A percentile compares a stretch with the other conserved stretches of the same genome.
These are phyloP conservation scores for Papilio glaucus DNA, from an alignment of 1,140 invertebrate species.

Conservation along the genomic window DNA sequence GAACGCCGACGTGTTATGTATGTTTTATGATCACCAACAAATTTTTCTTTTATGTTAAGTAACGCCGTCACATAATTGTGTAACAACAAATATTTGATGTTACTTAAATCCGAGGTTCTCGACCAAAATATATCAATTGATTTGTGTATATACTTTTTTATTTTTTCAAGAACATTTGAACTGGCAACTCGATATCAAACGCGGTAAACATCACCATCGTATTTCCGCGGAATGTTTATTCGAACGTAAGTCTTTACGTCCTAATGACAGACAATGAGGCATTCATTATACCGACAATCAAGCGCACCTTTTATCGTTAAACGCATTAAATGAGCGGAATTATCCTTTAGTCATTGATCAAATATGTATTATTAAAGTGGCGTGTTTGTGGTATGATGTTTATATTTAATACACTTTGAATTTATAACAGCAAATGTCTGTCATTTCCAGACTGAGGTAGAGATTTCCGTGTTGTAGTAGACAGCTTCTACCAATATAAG, in stretches of 20 bases:
- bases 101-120: constrained; percentile 10
- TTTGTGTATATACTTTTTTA: background rate
- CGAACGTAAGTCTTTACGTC: constrained; percentile 64
- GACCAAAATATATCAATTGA: background rate
- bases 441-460: background rate
- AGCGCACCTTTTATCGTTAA: constrained; percentile 47
- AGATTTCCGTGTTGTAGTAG: background rate
- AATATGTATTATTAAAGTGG: constrained; percentile 39
- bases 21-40: background rate
- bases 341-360: constrained; percentile 41
- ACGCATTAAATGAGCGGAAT: constrained; percentile 43
- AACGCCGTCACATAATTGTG: constrained; percentile 6
- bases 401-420: constrained; percentile 42
- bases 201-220: constrained; percentile 48
- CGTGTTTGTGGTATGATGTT: constrained; percentile 45
- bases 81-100: constrained; percentile 14
- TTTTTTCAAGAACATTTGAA: background rate
- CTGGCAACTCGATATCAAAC: constrained; percentile 54
- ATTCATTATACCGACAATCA: constrained; percentile 55
- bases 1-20: background rate
- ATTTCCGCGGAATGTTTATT: constrained; percentile 60
- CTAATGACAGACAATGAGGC: constrained; percentile 54
- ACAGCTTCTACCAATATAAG: background rate
- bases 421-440: constrained; percentile 1
- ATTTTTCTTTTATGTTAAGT: constrained; percentile 26